A percentile compares a stretch with the other conserved stretches of the same genome.
Conservation (phyloP, 2,888 invertebrate genomes). For the Volucella inflata region DNA sequence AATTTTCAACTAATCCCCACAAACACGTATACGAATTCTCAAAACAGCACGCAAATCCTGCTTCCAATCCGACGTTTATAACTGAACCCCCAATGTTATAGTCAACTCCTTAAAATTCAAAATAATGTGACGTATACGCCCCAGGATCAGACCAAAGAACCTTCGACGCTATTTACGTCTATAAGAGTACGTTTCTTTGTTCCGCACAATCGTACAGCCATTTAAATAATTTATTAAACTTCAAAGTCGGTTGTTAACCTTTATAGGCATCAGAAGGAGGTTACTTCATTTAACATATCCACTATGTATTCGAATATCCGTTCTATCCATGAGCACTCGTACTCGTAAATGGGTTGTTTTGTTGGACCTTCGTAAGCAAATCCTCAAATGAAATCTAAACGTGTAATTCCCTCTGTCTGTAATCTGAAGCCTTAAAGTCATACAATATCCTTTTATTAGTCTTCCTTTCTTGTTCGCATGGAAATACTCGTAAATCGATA, state of each 20-base stretch:
- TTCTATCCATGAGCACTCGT: not conserved
- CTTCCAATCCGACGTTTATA: not conserved
- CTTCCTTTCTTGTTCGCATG: constrained; percentile 4
- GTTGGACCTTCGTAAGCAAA: not conserved
- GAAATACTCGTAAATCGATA: constrained; percentile 19
- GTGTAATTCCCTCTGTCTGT: constrained; percentile 47
- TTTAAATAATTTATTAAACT: constrained; percentile 52
- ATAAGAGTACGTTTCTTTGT: not conserved
- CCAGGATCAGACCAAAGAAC: not conserved
- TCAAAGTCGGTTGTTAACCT: constrained; percentile 49
- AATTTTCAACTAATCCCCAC: not conserved
- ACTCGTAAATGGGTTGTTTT: not conserved
- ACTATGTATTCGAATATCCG: not conserved
- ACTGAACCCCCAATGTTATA: not conserved
- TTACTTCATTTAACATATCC: constrained; percentile 15
- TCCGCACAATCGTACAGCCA: constrained; percentile 4
- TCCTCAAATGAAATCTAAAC: constrained; percentile 22
- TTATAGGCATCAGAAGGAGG: constrained; percentile 17
- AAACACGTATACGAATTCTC: not conserved
- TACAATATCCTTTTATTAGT: constrained; percentile 63
- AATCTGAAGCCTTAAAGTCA: constrained; percentile 53
- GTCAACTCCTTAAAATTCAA: constrained; percentile 29
- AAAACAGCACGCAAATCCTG: too few species aligned
- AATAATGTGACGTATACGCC: constrained; percentile 39
- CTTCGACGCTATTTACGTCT: constrained; percentile 6